Evolutionary conservation across 1,140 invertebrate species (phyloP).

Genomic region (Ceratitis capitata): DNA sequence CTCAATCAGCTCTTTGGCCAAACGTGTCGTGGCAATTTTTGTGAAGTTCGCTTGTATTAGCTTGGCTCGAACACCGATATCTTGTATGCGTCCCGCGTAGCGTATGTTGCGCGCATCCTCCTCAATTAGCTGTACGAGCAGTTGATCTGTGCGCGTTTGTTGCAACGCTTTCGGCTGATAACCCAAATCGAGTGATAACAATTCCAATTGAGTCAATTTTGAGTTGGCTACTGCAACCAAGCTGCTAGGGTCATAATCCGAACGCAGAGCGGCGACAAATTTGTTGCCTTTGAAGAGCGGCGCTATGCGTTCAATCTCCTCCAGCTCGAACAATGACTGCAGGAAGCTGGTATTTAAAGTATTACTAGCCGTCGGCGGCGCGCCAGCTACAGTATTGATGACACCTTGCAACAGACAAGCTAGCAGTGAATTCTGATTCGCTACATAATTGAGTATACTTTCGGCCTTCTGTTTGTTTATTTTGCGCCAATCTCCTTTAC

Average conservation of each 20-base stretch:
- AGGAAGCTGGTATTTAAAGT: constrained; percentile 50
- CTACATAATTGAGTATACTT: constrained; percentile 68
- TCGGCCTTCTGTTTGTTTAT: constrained; percentile 45
- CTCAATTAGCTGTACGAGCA: constrained; percentile 49
- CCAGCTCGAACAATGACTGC: constrained; percentile 65
- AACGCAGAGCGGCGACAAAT: constrained; percentile 65
- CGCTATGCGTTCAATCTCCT: constrained; percentile 63
- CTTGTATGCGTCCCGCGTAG: constrained; percentile 49
- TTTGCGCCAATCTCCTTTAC: background rate
- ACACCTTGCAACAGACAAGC: constrained; percentile 69
- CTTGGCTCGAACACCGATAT: constrained; percentile 56
- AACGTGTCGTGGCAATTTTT: constrained; percentile 53
- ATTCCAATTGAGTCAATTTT: constrained; percentile 46
- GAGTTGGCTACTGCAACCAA: background rate
- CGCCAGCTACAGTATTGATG: constrained; percentile 58
- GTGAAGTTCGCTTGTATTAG: constrained; percentile 63
- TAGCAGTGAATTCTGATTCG: constrained; percentile 69
- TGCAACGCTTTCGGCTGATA: constrained; percentile 17
- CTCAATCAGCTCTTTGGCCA: constrained; percentile 58
- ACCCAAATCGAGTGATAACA: constrained; percentile 52
- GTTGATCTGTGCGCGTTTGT: constrained; percentile 44
- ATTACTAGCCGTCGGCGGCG: constrained; percentile 56
- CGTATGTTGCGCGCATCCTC: constrained; percentile 53
- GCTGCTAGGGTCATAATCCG: background rate
- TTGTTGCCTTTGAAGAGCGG: constrained; percentile 67